These are phyloP conservation scores for Podarcis raffonei DNA, from an alignment of 2,113 vertebrate genomes.

Conservation along the genomic window DNA sequence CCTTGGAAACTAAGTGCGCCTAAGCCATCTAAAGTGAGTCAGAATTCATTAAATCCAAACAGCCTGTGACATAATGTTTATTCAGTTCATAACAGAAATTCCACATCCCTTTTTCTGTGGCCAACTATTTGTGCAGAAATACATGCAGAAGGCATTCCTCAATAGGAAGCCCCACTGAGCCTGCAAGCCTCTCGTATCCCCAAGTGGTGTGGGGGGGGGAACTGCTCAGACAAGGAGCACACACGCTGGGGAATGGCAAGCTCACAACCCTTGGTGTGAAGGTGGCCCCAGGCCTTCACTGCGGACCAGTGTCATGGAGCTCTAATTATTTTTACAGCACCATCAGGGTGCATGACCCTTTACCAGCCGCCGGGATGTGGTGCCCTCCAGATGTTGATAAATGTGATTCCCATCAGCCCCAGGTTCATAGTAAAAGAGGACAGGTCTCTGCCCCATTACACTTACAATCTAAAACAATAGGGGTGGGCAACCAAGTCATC, in stretches of 20 bases:
- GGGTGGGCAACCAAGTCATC: too few species aligned
- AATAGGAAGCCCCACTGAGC: not conserved
- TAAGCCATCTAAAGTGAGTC: not conserved
- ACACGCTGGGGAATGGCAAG: not conserved
- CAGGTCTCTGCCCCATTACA: too few species aligned
- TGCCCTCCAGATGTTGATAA: too few species aligned
- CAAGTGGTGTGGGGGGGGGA: too few species aligned
- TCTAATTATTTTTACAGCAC: too few species aligned
- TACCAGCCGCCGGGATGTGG: too few species aligned
- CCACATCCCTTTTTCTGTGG: not conserved
- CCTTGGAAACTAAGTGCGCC: not conserved
- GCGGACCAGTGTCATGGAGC: too few species aligned
- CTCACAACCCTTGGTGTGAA: not conserved
- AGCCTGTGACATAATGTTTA: not conserved
- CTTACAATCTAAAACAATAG: too few species aligned
- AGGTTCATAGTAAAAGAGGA: too few species aligned
- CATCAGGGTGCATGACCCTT: too few species aligned
- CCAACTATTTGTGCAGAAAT: not conserved
- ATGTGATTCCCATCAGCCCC: too few species aligned
- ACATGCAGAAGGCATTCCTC: not conserved
- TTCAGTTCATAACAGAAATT: not conserved
- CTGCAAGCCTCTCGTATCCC: not conserved
- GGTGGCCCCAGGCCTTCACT: too few species aligned
- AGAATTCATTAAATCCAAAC: not conserved
- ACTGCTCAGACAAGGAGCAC: not conserved